Base-by-base conservation (phyloP, 2,888 invertebrate species). In the Pardosa pseudoannulata region DNA sequence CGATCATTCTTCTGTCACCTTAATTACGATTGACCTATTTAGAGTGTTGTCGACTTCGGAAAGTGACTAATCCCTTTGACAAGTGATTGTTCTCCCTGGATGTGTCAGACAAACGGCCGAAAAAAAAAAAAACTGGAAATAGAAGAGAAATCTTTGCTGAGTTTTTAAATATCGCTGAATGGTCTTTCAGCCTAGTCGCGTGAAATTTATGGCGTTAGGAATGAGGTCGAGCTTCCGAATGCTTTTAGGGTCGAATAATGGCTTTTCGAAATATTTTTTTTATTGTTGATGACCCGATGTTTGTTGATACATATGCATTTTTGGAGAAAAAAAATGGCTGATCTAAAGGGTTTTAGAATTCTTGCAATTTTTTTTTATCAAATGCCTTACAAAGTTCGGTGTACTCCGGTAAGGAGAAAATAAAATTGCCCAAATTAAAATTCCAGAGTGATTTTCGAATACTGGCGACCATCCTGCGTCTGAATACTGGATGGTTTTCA, bases 1-100 rank as follows among this genome's bases (percentile, higher is more conserved):
- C 16, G 9, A 16, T 13, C 7, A 46, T 46, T 2, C 9, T 13
- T 46, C 16, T 6, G 9, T 46, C 7, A 16, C 16, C 11, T 46
- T 56, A 56, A 56, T 56, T 56, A 23, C 1, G 23, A 56, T 23
- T 23, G 56, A 56, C 56, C 56, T 23, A 56, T 56, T 56, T 56
- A 1, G 23, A 56, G 1, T 23, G 56, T 5, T 23, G 56, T 23
- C 56, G 16, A 11, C 56, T 56, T 56, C 23, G 6, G 23, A 23
- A 23, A 23, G 56, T 56, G 56, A 23, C 23, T 46, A 16, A 56
- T 23, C 23, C 7, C 56, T 23, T 23, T 56, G 23, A 56, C 56
- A 19, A 56, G 56, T 23, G 56, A 56, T 56, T 56, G 56, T 56
- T 56, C 23, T 16, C 16, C 2, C 16, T 16, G 1, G 56, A 23